Evolutionary conservation across 1,140 invertebrate genomes (phyloP).

Genomic region (Helicoverpa armigera): DNA sequence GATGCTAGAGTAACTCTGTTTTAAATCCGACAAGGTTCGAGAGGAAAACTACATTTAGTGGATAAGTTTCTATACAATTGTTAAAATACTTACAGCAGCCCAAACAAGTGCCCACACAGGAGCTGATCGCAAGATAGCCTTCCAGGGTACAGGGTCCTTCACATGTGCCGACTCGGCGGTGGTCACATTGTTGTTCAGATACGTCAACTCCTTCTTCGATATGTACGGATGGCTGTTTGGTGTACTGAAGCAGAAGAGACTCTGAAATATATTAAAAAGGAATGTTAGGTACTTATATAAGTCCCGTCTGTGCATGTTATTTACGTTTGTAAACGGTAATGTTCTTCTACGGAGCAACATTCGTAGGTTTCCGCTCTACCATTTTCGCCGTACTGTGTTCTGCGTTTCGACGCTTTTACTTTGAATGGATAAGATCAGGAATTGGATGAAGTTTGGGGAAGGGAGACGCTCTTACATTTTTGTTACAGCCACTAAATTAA

Average conservation of each 20-base stretch:
- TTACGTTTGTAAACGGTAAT: no score
- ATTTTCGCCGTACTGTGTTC: no score
- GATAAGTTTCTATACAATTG: not conserved
- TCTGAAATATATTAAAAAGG: constrained; percentile 84
- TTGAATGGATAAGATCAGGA: not conserved
- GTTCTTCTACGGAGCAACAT: no score
- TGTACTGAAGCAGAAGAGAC: constrained; percentile 90
- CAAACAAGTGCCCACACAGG: constrained; percentile 91
- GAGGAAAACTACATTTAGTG: no score
- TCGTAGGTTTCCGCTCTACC: no score
- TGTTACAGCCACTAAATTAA: not conserved
- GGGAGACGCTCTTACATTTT: not conserved
- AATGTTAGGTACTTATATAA: no score
- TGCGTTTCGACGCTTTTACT: no score
- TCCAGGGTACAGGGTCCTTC: constrained; percentile 90
- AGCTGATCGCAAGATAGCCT: constrained; percentile 90
- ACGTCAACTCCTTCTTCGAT: constrained; percentile 91
- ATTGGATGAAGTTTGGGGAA: not conserved
- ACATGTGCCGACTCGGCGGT: constrained; percentile 81
- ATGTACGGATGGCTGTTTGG: constrained; percentile 95
- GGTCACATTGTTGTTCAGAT: constrained; percentile 89
- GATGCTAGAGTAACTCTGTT: no score
- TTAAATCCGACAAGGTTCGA: no score
- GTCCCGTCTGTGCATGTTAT: no score
- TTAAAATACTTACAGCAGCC: constrained; percentile 84